These are phyloP conservation scores for Sesamia nonagrioides DNA, from an alignment of 1,140 invertebrate species.

Conservation along the genomic window DNA sequence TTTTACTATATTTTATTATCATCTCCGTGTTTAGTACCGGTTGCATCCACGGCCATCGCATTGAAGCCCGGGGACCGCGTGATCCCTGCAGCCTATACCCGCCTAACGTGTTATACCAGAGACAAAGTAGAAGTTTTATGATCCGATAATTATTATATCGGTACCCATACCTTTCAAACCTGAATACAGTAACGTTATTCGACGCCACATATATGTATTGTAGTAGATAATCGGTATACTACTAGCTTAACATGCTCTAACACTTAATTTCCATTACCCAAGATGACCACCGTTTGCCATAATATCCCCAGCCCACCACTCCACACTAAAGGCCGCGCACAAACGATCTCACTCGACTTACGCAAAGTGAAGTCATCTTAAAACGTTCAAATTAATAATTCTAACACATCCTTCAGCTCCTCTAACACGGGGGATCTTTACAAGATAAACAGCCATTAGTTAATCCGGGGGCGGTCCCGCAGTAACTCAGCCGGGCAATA, in stretches of 20 bases:
- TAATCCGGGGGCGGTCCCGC: constrained; percentile 80
- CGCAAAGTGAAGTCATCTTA: constrained; percentile 46
- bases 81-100: too few species aligned
- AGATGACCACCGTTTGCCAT: constrained; percentile 6
- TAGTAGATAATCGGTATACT: too few species aligned
- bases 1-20: too few species aligned
- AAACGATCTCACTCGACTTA: constrained; percentile 6
- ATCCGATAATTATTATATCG: too few species aligned
- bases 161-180: too few species aligned
- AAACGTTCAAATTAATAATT: constrained; percentile 73
- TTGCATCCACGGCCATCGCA: too few species aligned
- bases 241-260: neutral
- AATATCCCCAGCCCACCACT: neutral
- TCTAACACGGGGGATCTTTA: constrained; percentile 71
- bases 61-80: too few species aligned
- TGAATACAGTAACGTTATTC: too few species aligned
- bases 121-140: too few species aligned
- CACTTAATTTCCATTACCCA: neutral
- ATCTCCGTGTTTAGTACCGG: too few species aligned
- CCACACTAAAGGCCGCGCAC: constrained; percentile 10
- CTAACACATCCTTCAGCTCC: constrained; percentile 66
- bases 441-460: constrained; percentile 86
- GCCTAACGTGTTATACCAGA: too few species aligned
- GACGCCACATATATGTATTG: too few species aligned
- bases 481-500: constrained; percentile 80